Conservation (phyloP, 2,797 vertebrate species). For the Passerculus sandwichensis region DNA sequence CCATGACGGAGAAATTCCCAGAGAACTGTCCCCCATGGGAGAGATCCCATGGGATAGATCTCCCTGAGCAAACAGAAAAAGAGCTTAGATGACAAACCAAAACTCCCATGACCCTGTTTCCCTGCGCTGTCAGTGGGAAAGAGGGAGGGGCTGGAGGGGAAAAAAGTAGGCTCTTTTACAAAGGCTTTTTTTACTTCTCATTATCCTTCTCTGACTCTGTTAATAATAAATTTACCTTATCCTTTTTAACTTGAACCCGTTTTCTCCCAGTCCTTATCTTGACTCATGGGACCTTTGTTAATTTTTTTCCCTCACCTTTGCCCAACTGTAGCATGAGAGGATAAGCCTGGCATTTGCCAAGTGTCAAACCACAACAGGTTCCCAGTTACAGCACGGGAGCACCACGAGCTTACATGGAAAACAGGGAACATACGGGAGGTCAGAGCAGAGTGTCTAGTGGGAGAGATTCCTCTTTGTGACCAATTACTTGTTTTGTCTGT, state of each 20-base stretch:
- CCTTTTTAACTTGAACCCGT: neutral
- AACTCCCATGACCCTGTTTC: neutral
- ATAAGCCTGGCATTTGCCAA: neutral
- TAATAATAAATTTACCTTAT: neutral
- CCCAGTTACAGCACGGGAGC: neutral
- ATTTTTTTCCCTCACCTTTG: neutral
- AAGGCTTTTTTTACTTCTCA: neutral
- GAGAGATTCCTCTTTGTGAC: neutral
- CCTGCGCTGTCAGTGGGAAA: fast-evolving
- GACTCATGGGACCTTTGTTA: neutral
- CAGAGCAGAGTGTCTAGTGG: neutral
- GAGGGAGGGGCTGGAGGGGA: neutral
- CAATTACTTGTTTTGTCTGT: neutral
- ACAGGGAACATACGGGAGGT: neutral
- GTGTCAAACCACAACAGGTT: neutral
- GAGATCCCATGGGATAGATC: neutral
- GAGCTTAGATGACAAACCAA: neutral
- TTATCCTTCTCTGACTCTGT: neutral
- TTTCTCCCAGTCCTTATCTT: neutral
- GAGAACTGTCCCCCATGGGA: neutral
- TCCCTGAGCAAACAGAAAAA: neutral
- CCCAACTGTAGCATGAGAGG: neutral
- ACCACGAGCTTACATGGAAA: neutral
- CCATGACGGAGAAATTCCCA: fast-evolving
- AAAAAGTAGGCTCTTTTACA: neutral